Evolutionary conservation across 53 echinoderm and acorn worm genomes (phyloP), one percentile per base, ranked within the genome.

Genomic region (Paelopatides confundens): DNA sequence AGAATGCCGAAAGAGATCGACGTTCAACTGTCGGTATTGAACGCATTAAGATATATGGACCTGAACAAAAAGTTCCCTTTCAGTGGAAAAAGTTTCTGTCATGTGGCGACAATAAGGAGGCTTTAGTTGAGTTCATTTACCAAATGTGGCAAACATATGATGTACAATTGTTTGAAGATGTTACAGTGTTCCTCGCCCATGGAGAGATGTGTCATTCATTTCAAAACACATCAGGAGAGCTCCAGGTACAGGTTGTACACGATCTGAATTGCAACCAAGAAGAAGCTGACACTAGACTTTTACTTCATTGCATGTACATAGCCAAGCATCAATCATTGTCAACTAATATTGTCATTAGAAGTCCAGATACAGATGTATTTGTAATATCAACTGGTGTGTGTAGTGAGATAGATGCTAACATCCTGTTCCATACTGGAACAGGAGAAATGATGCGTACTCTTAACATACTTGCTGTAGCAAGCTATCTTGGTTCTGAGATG

Each of bases 51-150:
- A 90, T 95, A n/a, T 90, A 46, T 39, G 77, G 74, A 2, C 37
- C 29, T 17, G 88, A 88, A 2, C 92, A 94, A 48, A 24, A 39
- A 35, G 26, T 90, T 18, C 94, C 90, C 35, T 26, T 34, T 39
- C 94, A 94, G 85, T 94, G 94, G 92, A 94, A 94, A 62, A 94
- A 92, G 63, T 92, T 85, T 38, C 39, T 94, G 18, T 29, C 77
- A 27, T 31, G 69, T 66, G 71, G 94, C 2, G 78, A 30, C 18
- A 92, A 94, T 88, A 92, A 87, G 40, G 87, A 86, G 65, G 76
- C 47, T 8, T 66, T 94, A 7, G 85, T 89, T 3, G 52, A 94
- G 5, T 91, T 89, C 66, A 51, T 95, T 12, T 94, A 69, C 43
- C 35, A 85, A 32, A 66, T 69, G 5, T 92, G 92, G 95, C 62